Base-by-base conservation (phyloP, 2,113 vertebrate genomes). In the Pedionomus torquatus region DNA sequence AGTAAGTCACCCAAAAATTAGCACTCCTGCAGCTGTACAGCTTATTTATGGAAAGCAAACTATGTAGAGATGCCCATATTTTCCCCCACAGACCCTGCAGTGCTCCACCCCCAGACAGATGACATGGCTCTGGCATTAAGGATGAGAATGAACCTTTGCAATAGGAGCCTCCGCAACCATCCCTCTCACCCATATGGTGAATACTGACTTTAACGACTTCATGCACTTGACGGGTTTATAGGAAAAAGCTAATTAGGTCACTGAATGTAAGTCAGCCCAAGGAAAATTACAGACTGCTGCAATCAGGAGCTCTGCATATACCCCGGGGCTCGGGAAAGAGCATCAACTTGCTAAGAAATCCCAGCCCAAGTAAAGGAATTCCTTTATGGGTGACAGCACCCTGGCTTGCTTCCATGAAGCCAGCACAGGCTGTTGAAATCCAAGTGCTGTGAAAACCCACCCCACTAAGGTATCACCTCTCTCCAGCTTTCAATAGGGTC, bases 191-290 rank as follows among this genome's bases (percentile, higher is more conserved):
- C 64, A 16, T 2, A 4, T 4, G 30, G 68, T 65, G 66, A 61
- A 80, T 33, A n/a, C 44, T 18, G 86, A 64, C 19, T 81, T 33
- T 60, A 94, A 72, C 2, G 21, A 79, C 64, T 75, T 84, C 74
- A 54, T 46, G 19, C 11, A 17, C 41, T 65, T 70, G 87, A 77
- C 64, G 82, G 54, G 87, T 75, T 77, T 77, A 79, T 66, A 81
- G 64, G 28, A 77, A 68, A 77, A n/a, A 66, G 46, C 46, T 79
- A 63, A 93, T 86, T 58, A 89, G 77, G 69, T 58, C 61, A 79
- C 13, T 31, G 44, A 26, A 41, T 78, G 58, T 39, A 75, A 82
- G 84, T 39, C 3, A 3, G 65, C 70, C 81, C 81, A 75, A 63
- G 77, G 58, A 89, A 77, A 91, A 89, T 82, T 71, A 58, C 0